Evolutionary conservation across 2,797 vertebrate genomes (phyloP), one percentile per base, ranked within the genome.

Genomic region (Tauraco hartlaubi): DNA sequence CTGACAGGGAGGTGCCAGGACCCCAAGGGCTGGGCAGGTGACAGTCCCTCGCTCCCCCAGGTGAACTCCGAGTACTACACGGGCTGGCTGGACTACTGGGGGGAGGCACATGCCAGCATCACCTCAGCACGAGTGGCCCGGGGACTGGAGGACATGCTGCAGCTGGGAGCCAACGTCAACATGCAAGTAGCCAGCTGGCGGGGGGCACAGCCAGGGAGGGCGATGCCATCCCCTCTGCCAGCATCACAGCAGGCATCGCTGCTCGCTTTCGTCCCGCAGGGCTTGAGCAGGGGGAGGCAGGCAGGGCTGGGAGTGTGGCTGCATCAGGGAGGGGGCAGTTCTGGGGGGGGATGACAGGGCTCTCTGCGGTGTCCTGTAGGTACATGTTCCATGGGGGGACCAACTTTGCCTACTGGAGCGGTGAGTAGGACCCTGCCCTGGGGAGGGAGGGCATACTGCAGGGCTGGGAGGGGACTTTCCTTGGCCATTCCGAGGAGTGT

Each of bases 371-470:
- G 26, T 96, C 15, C 62, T 12, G 0, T 94, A 99, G 99, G 99
- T 99, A 99, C 97, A 99, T 99, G 99, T 99, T 99, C 98, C 99
- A 99, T 49, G 99, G 99, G 78, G 99, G 99, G 62, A 99, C 99
- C 3, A 99, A 99, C 97, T 99, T 99, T 59, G 99, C 99, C 90
- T 99, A 99, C 97, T 99, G 99, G 99, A 99, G 99, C 2, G 99
- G 99, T 99, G 97, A 98, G 98, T 96, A 61, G 63, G 28, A 23
- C 55, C 49, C 46, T 92, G 28, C 17, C 17, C n/a, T 43, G 21
- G 15, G 43, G 41, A 64, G 4, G 15, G 15, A 41, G 33, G 5
- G 4, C 35, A 29, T 22, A 8, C 44, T 49, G 56, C 0, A 0
- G 3, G 29, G 7, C 18, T 68, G 23, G 13, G 35, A 35, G 39